Conservation (phyloP, 1,140 invertebrate genomes). For the Prorops nasuta region DNA sequence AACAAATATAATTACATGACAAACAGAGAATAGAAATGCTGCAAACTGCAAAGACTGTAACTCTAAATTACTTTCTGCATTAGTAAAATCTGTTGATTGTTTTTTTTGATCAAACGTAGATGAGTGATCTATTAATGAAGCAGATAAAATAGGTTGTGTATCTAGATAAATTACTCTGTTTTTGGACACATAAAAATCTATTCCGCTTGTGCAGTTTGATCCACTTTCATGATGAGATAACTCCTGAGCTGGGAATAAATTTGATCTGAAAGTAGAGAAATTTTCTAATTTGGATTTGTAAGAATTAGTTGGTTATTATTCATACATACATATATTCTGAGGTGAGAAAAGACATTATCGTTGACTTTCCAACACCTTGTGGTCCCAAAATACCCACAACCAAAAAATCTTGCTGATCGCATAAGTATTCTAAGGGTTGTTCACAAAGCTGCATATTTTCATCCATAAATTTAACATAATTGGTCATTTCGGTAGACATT, state of each 20-base stretch:
- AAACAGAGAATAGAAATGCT: constrained; percentile 84
- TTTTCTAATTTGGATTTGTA: no score
- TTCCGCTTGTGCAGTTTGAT: constrained; percentile 62
- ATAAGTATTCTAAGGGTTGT: constrained; percentile 67
- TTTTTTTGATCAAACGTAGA: constrained; percentile 58
- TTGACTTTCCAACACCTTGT: constrained; percentile 86
- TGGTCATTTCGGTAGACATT: constrained; percentile 57
- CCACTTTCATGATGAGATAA: constrained; percentile 57
- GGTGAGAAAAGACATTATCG: constrained; percentile 73
- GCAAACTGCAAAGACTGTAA: constrained; percentile 76
- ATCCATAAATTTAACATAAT: constrained; percentile 66
- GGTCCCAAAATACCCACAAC: constrained; percentile 72
- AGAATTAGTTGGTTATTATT: constrained; percentile 1
- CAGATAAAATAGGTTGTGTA: constrained; percentile 65
- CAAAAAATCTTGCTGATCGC: constrained; percentile 81
- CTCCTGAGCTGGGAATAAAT: constrained; percentile 56
- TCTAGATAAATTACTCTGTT: constrained; percentile 66
- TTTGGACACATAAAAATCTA: constrained; percentile 65
- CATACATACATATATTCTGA: constrained; percentile 57
- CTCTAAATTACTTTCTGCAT: constrained; percentile 66
- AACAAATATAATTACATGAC: constrained; percentile 81
- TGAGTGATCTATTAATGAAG: constrained; percentile 62
- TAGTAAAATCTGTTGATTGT: constrained; percentile 60
- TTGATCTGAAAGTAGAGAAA: constrained; percentile 25
- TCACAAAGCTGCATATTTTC: constrained; percentile 62